Evolutionary conservation across 2,888 invertebrate genomes (phyloP).

Genomic region (Drosophila borborema): DNA sequence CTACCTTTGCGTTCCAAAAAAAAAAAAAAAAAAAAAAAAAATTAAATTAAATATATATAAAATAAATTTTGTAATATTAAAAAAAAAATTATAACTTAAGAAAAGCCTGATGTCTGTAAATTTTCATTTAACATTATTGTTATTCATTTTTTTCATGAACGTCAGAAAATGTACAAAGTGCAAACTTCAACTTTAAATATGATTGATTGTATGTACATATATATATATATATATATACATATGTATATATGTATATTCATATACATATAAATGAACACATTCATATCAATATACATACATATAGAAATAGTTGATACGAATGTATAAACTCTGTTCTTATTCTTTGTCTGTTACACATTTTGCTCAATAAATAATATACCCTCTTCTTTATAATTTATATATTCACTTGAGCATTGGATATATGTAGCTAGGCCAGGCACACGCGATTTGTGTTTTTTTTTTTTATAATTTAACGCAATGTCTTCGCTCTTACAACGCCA

Average conservation of each 20-base stretch:
- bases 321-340: neutral
- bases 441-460: slow-evolving; percentile 58
- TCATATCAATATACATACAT: neutral
- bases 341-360: neutral
- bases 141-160: too few species aligned
- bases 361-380: neutral
- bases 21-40: too few species aligned
- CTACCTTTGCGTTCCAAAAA: neutral
- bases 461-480: slow-evolving; percentile 64
- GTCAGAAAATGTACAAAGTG: too few species aligned
- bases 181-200: too few species aligned
- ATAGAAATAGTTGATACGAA: neutral
- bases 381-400: neutral
- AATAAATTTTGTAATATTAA: too few species aligned
- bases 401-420: neutral
- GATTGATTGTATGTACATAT: neutral
- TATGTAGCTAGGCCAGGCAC: slow-evolving; percentile 10
- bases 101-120: too few species aligned
- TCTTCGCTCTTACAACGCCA: slow-evolving; percentile 40
- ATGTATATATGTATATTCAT: too few species aligned
- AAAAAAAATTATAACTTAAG: too few species aligned
- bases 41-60: too few species aligned
- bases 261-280: neutral
- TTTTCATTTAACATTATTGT: too few species aligned
- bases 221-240: neutral